These are phyloP conservation scores for Apamea epomidion DNA, from an alignment of 2,888 invertebrate species.

Conservation along the genomic window DNA sequence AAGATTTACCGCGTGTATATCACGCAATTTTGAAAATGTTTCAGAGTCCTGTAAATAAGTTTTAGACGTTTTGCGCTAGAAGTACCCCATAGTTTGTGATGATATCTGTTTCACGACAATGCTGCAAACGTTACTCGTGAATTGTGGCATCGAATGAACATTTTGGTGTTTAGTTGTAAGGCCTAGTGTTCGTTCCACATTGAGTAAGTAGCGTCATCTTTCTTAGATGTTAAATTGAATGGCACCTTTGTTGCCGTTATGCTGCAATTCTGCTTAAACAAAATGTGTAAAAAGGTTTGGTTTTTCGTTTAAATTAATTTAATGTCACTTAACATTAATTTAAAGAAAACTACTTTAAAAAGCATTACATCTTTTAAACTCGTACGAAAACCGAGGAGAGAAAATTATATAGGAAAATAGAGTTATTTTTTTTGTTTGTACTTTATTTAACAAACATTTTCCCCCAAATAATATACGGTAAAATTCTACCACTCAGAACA, in stretches of 20 bases:
- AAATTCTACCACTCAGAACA: neutral
- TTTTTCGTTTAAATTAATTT: neutral
- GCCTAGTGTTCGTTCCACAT: conserved; percentile 73
- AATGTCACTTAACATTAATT: no score
- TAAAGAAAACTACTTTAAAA: neutral
- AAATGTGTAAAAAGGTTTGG: neutral
- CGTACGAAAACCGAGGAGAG: neutral
- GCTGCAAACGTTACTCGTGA: conserved; percentile 63
- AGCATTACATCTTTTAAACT: neutral
- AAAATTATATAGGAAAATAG: neutral
- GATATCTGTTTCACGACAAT: conserved; percentile 57
- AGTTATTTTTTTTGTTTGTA: neutral
- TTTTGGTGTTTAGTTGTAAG: conserved; percentile 79
- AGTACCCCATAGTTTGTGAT: conserved; percentile 37
- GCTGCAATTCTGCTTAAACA: neutral
- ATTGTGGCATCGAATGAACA: conserved; percentile 74
- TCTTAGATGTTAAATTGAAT: neutral
- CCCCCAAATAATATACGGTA: neutral
- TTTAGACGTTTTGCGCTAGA: conserved; percentile 48
- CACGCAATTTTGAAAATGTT: conserved; percentile 13
- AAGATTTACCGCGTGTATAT: conserved; percentile 11
- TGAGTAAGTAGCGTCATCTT: conserved; percentile 40
- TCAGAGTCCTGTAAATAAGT: conserved; percentile 47
- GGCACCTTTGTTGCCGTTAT: neutral
- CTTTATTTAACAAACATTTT: neutral